These are phyloP conservation scores for Neolamprologus sp. DNA, from an alignment of 2,113 vertebrate species.

Conservation along the genomic window DNA sequence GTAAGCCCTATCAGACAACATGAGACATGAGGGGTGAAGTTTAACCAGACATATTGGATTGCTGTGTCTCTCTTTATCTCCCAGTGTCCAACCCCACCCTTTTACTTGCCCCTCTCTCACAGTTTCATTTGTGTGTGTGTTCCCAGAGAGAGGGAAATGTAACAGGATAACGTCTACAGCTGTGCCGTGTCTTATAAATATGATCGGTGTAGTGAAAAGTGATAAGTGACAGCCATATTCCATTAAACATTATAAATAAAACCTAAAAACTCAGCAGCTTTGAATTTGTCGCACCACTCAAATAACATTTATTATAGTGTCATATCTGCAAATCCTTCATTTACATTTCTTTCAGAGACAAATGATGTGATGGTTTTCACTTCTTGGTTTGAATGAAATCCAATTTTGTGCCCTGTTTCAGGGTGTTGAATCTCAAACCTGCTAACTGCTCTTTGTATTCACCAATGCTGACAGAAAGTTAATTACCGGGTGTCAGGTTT, in stretches of 20 bases:
- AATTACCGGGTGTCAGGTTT: accelerated
- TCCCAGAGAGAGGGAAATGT: neutral
- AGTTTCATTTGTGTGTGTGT: neutral
- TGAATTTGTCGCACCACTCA: neutral
- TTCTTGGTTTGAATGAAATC: neutral
- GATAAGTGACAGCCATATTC: neutral
- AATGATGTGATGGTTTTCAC: neutral
- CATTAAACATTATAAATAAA: neutral
- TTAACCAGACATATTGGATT: constrained; percentile 11
- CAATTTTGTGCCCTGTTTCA: neutral
- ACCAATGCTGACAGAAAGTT: neutral
- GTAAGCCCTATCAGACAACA: constrained; percentile 7
- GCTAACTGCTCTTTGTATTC: neutral
- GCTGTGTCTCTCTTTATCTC: neutral
- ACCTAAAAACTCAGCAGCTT: neutral
- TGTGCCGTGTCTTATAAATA: neutral
- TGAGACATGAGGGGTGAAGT: constrained; percentile 6
- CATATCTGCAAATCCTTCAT: neutral
- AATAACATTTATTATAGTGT: neutral
- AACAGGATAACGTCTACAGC: neutral
- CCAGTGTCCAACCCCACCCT: neutral
- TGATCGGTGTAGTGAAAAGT: neutral
- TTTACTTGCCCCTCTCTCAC: neutral
- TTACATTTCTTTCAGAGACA: neutral
- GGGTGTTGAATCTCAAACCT: neutral